Conservation (phyloP, 2,888 invertebrate species). For the Trachelus tabidus region DNA sequence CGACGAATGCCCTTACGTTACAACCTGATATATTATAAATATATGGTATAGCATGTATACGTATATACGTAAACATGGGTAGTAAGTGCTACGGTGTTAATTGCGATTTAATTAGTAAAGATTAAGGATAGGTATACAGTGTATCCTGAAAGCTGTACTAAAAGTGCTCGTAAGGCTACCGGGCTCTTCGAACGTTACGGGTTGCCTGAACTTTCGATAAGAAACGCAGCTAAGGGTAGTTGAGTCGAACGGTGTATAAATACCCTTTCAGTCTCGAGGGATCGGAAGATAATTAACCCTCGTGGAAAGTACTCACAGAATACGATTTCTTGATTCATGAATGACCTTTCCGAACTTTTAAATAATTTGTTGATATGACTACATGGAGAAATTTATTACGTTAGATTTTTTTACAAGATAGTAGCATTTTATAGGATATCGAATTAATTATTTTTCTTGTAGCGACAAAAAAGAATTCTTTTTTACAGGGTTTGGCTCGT, state of each 20-base stretch:
- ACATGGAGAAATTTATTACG: too few relatives aligned
- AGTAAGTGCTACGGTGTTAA: not conserved
- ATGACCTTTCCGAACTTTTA: not conserved
- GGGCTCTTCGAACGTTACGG: not conserved
- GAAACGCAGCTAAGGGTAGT: not conserved
- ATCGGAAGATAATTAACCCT: not conserved
- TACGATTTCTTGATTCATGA: not conserved
- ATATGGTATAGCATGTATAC: too few relatives aligned
- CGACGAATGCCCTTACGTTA: not conserved
- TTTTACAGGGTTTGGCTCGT: too few relatives aligned
- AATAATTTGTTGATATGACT: too few relatives aligned
- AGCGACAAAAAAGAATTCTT: too few relatives aligned
- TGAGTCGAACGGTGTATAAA: not conserved
- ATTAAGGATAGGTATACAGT: not conserved
- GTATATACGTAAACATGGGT: too few relatives aligned
- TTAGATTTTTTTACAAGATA: too few relatives aligned
- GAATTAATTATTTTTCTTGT: too few relatives aligned
- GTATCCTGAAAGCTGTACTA: not conserved
- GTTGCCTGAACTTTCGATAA: not conserved
- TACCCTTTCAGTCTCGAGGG: not conserved
- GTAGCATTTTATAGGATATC: too few relatives aligned
- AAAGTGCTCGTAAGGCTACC: not conserved
- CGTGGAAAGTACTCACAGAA: not conserved
- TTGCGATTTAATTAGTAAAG: not conserved
- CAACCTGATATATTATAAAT: too few relatives aligned